Conservation (phyloP, 2,113 vertebrate species). For the Hydrochoerus hydrochaeris region DNA sequence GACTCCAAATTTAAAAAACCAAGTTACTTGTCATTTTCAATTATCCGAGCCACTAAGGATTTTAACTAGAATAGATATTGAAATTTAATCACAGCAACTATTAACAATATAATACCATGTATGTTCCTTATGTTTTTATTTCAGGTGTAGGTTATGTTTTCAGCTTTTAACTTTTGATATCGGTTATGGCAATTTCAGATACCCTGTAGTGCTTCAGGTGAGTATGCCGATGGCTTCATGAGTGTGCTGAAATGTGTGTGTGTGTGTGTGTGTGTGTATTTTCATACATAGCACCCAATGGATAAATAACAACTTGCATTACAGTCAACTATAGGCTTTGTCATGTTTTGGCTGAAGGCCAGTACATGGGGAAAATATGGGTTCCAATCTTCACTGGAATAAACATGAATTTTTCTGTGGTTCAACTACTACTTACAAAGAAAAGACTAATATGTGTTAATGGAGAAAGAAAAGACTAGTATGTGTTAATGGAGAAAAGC, state of each 20-base stretch:
- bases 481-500: background rate
- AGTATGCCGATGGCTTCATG: conserved; percentile 59
- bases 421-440: background rate
- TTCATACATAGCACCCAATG: background rate
- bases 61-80: background rate
- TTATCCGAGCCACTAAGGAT: background rate
- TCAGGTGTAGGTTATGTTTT: conserved; percentile 94
- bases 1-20: background rate
- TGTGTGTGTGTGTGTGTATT: background rate
- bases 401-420: background rate
- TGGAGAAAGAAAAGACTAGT: background rate
- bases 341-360: background rate
- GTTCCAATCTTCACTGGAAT: background rate
- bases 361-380: background rate
- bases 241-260: background rate
- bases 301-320: background rate
- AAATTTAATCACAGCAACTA: conserved; percentile 6
- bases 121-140: conserved; percentile 68
- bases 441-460: background rate
- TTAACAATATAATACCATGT: background rate
- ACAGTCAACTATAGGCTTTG: background rate
- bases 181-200: conserved; percentile 84
- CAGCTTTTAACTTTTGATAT: conserved; percentile 96
- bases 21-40: background rate
- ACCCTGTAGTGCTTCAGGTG: conserved; percentile 92